These are phyloP conservation scores for Drosophila gunungcola DNA, from an alignment of 1,140 invertebrate genomes.

Conservation along the genomic window DNA sequence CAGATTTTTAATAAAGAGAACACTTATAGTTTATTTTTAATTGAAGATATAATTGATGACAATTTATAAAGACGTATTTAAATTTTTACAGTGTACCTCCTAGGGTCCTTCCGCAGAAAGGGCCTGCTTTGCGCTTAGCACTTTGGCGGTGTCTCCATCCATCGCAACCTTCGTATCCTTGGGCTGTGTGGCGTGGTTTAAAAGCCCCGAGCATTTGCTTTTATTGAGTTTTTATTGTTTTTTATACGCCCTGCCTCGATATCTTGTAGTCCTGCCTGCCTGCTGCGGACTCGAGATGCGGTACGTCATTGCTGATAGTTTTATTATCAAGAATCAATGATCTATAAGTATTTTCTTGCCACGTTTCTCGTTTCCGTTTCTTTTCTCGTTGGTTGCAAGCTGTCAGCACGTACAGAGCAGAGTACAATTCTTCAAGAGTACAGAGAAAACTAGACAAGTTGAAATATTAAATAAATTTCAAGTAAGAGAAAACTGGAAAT, in stretches of 20 bases:
- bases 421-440: background rate
- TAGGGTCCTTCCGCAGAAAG: slow-evolving; percentile 2
- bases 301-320: slow-evolving; percentile 70
- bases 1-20: too few species aligned
- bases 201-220: slow-evolving; percentile 78
- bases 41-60: background rate
- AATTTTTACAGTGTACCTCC: slow-evolving; percentile 5
- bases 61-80: background rate
- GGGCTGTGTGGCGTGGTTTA: slow-evolving; percentile 60
- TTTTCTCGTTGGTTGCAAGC: slow-evolving; percentile 29
- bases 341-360: slow-evolving; percentile 69
- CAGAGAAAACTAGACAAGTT: slow-evolving; percentile 16
- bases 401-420: slow-evolving; percentile 49
- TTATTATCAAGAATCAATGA: slow-evolving; percentile 81
- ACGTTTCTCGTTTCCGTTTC: slow-evolving; percentile 46
- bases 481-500: background rate
- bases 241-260: slow-evolving; percentile 60
- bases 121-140: slow-evolving; percentile 52
- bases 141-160: slow-evolving; percentile 62
- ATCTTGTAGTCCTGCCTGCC: slow-evolving; percentile 14
- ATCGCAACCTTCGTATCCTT: slow-evolving; percentile 43
- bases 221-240: slow-evolving; percentile 84
- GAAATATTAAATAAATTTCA: background rate
- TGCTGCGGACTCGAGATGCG: slow-evolving; percentile 36
- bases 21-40: too few species aligned